These are phyloP conservation scores for Oxyruncus cristatus DNA, from an alignment of 2,113 vertebrate genomes.

Conservation along the genomic window DNA sequence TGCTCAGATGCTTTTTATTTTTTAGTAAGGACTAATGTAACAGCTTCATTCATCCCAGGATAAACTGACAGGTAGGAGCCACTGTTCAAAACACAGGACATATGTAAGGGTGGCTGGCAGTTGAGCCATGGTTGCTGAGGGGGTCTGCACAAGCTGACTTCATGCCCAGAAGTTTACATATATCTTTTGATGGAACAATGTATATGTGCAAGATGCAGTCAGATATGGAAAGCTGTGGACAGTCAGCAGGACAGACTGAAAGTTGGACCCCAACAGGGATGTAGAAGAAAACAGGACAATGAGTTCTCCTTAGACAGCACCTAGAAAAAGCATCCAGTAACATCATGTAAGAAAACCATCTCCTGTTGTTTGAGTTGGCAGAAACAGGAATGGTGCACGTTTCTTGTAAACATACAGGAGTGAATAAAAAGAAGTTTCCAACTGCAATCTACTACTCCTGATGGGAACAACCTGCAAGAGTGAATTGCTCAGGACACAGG, in stretches of 20 bases:
- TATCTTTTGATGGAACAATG: neutral
- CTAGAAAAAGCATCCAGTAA: neutral
- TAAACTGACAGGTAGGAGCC: neutral
- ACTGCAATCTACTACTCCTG: neutral
- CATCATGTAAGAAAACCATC: neutral
- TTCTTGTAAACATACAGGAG: neutral
- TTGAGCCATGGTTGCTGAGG: neutral
- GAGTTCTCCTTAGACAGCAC: neutral
- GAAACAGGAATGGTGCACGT: neutral
- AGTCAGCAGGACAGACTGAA: neutral
- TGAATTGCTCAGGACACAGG: neutral
- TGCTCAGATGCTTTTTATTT: neutral
- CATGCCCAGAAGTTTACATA: neutral
- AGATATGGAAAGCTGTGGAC: neutral
- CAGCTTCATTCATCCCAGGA: neutral
- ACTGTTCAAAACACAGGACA: rapidly evolving
- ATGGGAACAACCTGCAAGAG: neutral
- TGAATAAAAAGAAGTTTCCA: neutral
- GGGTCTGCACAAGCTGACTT: neutral
- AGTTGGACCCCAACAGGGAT: neutral
- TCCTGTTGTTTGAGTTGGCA: neutral
- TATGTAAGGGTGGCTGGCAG: neutral
- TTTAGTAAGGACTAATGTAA: neutral
- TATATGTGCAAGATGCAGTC: neutral
- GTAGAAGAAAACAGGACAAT: neutral